These are phyloP conservation scores for Hydropsyche betteni DNA, from an alignment of 2,888 invertebrate genomes.

Conservation along the genomic window DNA sequence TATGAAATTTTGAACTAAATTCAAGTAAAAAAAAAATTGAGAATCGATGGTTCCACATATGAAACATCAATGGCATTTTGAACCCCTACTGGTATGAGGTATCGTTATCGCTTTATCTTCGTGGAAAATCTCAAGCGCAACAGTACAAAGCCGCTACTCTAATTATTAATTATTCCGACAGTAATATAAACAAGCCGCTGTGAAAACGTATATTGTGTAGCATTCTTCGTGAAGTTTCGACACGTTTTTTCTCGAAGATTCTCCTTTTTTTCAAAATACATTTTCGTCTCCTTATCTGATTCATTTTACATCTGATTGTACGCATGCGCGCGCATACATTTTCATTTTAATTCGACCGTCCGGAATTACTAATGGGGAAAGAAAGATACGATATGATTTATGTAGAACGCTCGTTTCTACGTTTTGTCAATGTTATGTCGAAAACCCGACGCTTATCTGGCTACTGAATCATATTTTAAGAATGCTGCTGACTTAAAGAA, in stretches of 20 bases:
- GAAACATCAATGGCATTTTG: no score
- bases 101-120: no score
- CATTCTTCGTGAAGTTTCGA: conserved; percentile 22
- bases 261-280: neutral
- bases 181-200: conserved; percentile 12
- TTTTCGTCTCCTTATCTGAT: neutral
- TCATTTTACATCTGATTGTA: conserved; percentile 10
- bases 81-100: no score
- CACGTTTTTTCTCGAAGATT: conserved; percentile 12
- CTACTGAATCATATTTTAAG: no score
- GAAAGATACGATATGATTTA: conserved; percentile 5
- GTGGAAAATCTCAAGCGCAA: no score
- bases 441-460: no score
- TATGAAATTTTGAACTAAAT: no score
- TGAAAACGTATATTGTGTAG: conserved; percentile 8
- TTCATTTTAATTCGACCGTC: conserved; percentile 19
- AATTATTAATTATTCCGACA: conserved; percentile 28
- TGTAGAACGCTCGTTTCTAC: neutral
- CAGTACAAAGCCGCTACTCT: neutral
- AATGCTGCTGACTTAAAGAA: no score
- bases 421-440: no score
- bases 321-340: conserved; percentile 12
- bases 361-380: neutral
- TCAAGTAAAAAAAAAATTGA: no score
- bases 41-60: no score